Conservation (phyloP, 2,888 invertebrate species). For the Macaria liturata region DNA sequence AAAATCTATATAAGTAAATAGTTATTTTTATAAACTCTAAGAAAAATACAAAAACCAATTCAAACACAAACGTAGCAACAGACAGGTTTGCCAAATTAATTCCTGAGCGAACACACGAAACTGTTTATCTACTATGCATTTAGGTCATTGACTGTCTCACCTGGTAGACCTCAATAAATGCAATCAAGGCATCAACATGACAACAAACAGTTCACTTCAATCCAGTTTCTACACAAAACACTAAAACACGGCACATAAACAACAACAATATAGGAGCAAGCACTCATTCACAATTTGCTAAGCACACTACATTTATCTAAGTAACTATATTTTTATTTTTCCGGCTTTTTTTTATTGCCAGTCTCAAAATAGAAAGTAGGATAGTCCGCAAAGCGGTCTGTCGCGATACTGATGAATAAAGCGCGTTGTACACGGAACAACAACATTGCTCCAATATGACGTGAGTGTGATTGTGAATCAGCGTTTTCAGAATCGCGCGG, state of each 20-base stretch:
- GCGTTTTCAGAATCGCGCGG: slow-evolving; percentile 14
- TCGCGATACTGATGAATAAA: slow-evolving; percentile 19
- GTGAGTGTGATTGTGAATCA: slow-evolving; percentile 19
- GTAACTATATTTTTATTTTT: no score
- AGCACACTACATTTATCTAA: no score
- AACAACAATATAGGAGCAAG: background rate
- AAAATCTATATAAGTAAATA: no score
- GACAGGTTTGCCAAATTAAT: no score
- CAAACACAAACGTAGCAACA: no score
- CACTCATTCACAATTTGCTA: slow-evolving; percentile 10
- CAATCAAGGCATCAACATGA: background rate
- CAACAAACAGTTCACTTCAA: slow-evolving; percentile 14
- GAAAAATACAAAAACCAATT: no score
- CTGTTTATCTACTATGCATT: background rate
- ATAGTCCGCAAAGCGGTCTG: background rate
- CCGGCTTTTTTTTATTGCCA: no score
- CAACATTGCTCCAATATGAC: slow-evolving; percentile 14
- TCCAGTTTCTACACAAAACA: slow-evolving; percentile 15
- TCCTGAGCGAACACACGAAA: no score
- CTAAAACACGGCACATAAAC: slow-evolving; percentile 2
- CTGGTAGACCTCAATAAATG: slow-evolving; percentile 21
- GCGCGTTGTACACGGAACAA: slow-evolving; percentile 20
- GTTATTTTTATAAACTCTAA: no score
- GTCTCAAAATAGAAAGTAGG: no score
- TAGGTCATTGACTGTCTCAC: slow-evolving; percentile 16